phyloP scores from a whole-genome alignment of 1,140 invertebrate species.

The Brachionus asplanchnoidis region DNA sequence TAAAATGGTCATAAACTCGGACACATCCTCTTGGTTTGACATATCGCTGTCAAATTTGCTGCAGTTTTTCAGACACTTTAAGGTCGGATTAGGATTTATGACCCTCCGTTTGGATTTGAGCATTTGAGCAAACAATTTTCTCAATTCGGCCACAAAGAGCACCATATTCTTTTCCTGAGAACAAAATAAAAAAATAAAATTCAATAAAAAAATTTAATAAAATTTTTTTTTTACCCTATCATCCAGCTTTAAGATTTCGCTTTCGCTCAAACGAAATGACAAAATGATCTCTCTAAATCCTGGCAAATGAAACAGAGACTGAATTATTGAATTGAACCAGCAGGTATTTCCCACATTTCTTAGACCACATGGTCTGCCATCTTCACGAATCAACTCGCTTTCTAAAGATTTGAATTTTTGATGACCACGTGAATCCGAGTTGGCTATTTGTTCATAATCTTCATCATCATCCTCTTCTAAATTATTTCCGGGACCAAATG shows the following conservation, averaged over 20 bases:
- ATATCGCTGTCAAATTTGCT: constrained; percentile 31
- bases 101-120: constrained; percentile 57
- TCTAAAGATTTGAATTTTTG: not conserved
- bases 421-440: not conserved
- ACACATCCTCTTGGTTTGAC: constrained; percentile 36
- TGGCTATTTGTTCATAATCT: constrained; percentile 28
- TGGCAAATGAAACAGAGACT: constrained; percentile 47
- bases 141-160: constrained; percentile 56
- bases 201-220: not conserved
- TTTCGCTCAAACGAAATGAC: constrained; percentile 49
- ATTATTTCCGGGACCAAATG: not conserved
- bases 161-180: constrained; percentile 53
- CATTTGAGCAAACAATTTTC: constrained; percentile 59
- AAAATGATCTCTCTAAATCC: constrained; percentile 58
- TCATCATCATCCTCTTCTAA: constrained; percentile 29
- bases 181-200: not conserved
- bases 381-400: constrained; percentile 45
- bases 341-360: constrained; percentile 62
- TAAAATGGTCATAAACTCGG: constrained; percentile 27
- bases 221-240: not conserved
- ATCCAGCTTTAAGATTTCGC: not conserved
- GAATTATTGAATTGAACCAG: constrained; percentile 62
- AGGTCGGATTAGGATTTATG: constrained; percentile 59
- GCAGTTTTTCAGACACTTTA: constrained; percentile 44
- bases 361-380: constrained; percentile 58